A percentile compares a stretch with the other conserved stretches of the same genome.
Evolutionary conservation across 64 coral and sea anemone genomes (phyloP).

Genomic region (Porites lutea): DNA sequence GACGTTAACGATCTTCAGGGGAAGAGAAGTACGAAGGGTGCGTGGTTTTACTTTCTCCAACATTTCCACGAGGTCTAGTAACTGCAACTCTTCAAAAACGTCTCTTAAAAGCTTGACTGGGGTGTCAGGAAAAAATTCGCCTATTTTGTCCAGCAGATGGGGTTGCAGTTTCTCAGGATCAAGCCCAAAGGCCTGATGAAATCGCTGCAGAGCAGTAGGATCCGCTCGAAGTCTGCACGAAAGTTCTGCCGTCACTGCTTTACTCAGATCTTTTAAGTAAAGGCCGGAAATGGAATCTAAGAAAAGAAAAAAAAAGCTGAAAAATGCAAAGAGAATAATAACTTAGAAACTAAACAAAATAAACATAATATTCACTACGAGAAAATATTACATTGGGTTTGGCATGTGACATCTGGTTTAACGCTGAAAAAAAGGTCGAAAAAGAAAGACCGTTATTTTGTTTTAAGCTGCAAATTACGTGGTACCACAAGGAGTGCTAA

Average conservation of each 20-base stretch:
- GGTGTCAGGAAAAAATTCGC: conserved; percentile 4
- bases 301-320: not conserved
- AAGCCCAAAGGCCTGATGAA: conserved; percentile 3
- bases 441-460: no score
- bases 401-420: no score
- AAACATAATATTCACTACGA: no score
- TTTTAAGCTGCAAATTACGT: no score
- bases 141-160: not conserved
- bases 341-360: no score
- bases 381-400: no score
- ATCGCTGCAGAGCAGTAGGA: not conserved
- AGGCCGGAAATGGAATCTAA: no score
- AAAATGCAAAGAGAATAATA: no score
- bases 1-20: not conserved
- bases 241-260: not conserved
- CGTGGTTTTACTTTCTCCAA: conserved; percentile 19
- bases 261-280: conserved; percentile 21
- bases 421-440: no score
- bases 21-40: not conserved
- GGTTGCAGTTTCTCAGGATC: not conserved
- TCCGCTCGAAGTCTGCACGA: not conserved
- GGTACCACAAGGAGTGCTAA: no score
- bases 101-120: not conserved
- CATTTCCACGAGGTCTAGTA: not conserved
- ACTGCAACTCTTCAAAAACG: not conserved